Base-by-base conservation (phyloP, 2,113 vertebrate species). In the Ptilonorhynchus violaceus region DNA sequence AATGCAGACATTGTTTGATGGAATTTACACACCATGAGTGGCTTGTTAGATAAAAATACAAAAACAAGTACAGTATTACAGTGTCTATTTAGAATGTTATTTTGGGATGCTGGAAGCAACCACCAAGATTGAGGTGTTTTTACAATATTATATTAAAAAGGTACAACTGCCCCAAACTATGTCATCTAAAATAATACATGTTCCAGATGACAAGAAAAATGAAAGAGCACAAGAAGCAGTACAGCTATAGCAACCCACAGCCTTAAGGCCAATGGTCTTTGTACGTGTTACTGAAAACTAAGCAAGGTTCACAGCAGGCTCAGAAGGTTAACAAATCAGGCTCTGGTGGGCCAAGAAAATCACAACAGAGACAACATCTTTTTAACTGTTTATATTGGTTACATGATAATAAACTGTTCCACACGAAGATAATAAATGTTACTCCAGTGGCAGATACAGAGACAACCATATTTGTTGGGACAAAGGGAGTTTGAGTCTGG, bases 341-440 rank as follows among this genome's bases (percentile, higher is more conserved):
- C 35, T 59, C 55, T 67, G 52, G 42, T 67, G 37, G 83, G 92
- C 41, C 90, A 91, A 64, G 67, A 78, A 55, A 33, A 59, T 83
- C 84, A 89, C 19, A 88, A 89, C 19, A 88, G 59, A 83, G 37
- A 76, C 33, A 76, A 52, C 24, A 55, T 52, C 10, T 78, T 92
- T 88, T 96, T 55, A 79, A 85, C 11, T 79, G 42, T 70, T 92
- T 88, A 10, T 82, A 85, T 39, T 60, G 1, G 53, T 50, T 92
- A 62, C 41, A 69, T 55, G 70, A 91, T 92, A 94, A 95, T 72
- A 84, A 94, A 95, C 42, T 78, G 49, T 78, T 92, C 76, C 86
- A 79, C 58, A 46, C 62, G 73, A 90, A 86, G 49, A 75, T 76
- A 89, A 95, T 76, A 91, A 87, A 96, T 75, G 85, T 50, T 93